Conservation (phyloP, 2,888 invertebrate genomes). For the Dryococelus australis region DNA sequence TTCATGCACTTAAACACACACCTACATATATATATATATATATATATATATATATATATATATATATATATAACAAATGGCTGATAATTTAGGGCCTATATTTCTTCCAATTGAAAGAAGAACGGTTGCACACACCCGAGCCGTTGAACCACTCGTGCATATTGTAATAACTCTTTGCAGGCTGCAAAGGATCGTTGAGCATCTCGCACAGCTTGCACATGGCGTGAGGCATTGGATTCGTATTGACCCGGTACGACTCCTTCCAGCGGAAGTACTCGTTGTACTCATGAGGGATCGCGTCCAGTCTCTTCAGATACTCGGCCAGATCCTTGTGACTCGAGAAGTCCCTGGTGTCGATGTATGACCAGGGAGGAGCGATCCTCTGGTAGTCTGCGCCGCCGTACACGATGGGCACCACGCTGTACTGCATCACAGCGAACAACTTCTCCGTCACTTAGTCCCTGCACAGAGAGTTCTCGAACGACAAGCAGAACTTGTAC, state of each 20-base stretch:
- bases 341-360: too few species aligned
- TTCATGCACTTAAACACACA: too few species aligned
- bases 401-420: constrained; percentile 46
- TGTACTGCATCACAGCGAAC: constrained; percentile 40
- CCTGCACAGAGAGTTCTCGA: constrained; percentile 47
- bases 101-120: too few species aligned
- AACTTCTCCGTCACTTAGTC: constrained; percentile 49
- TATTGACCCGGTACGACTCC: constrained; percentile 34
- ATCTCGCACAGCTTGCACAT: constrained; percentile 43
- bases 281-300: constrained; percentile 40
- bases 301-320: constrained; percentile 41
- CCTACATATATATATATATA: too few species aligned
- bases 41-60: too few species aligned
- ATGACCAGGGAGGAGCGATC: too few species aligned
- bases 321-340: constrained; percentile 40
- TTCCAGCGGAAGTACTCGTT: constrained; percentile 48
- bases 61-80: too few species aligned
- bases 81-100: too few species aligned
- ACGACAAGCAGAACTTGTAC: constrained; percentile 47
- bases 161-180: constrained; percentile 23
- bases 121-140: neutral
- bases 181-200: constrained; percentile 39
- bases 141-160: neutral
- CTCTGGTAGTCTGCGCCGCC: too few species aligned
- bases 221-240: neutral